A percentile compares a stretch with the other conserved stretches of the same genome.
Evolutionary conservation across 1,140 invertebrate species (phyloP).

Genomic region (Venustaconcha ellipsiformis): DNA sequence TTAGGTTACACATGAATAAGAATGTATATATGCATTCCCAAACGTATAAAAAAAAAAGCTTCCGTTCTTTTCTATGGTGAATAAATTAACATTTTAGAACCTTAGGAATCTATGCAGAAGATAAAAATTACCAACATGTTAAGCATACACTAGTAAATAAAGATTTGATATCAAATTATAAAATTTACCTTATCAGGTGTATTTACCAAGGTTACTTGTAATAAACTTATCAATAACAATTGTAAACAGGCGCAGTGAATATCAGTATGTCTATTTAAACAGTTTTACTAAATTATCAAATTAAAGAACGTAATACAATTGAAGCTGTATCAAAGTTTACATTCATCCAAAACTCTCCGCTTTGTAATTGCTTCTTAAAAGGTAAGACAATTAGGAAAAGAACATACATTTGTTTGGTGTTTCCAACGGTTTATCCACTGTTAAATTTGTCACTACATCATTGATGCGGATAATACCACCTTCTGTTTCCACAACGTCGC

Average conservation of each 20-base stretch:
- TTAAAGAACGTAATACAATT: background rate
- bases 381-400: background rate
- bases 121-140: background rate
- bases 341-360: background rate
- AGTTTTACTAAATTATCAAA: background rate
- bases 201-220: too few relatives aligned
- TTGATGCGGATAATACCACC: slow-evolving; percentile 15
- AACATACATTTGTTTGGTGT: slow-evolving; percentile 24
- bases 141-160: background rate
- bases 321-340: background rate
- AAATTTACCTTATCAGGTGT: too few relatives aligned
- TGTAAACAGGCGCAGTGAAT: background rate
- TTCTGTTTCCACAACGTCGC: slow-evolving; percentile 24
- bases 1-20: background rate
- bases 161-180: too few relatives aligned
- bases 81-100: background rate
- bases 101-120: background rate
- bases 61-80: background rate
- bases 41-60: background rate
- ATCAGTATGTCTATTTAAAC: background rate
- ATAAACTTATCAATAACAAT: background rate
- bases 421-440: slow-evolving; percentile 17
- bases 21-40: background rate
- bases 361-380: background rate
- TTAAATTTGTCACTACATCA: slow-evolving; percentile 4